These are phyloP conservation scores for Cephalopterus ornatus DNA, from an alignment of 2,113 vertebrate genomes.

Conservation along the genomic window DNA sequence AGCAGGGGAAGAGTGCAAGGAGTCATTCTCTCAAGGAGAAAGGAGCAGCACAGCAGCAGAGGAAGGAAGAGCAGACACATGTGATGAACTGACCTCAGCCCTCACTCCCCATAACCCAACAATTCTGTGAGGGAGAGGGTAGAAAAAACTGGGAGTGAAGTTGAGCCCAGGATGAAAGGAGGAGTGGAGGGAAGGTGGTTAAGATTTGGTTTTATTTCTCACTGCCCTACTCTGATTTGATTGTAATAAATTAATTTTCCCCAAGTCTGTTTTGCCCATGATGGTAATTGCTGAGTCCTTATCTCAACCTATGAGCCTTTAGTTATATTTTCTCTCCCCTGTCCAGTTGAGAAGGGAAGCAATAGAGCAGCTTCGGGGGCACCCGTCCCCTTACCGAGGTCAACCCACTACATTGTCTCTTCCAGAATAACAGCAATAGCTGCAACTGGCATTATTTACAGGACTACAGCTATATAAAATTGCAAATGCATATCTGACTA, in stretches of 20 bases:
- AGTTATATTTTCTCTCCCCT: not conserved
- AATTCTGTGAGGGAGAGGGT: accelerated
- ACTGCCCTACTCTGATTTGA: not conserved
- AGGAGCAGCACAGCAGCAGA: not conserved
- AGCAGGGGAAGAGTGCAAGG: not conserved
- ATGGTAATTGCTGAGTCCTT: not conserved
- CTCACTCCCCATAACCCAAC: not conserved
- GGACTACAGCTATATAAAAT: not conserved
- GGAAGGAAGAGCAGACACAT: not conserved
- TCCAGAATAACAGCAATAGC: not conserved
- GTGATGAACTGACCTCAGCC: not conserved
- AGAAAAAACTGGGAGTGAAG: not conserved
- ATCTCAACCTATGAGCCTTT: not conserved
- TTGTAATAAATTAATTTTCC: not conserved
- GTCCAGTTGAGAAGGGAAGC: not conserved
- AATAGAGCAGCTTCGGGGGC: not conserved
- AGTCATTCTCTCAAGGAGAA: not conserved
- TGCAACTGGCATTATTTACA: not conserved
- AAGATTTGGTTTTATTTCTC: not conserved
- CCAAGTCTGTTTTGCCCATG: not conserved
- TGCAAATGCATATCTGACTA: not conserved
- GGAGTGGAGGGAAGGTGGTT: not conserved
- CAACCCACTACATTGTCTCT: not conserved
- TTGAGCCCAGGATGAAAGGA: not conserved
- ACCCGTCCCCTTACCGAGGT: not conserved